Conservation (phyloP, 2,797 vertebrate genomes). For the Merluccius polli region DNA sequence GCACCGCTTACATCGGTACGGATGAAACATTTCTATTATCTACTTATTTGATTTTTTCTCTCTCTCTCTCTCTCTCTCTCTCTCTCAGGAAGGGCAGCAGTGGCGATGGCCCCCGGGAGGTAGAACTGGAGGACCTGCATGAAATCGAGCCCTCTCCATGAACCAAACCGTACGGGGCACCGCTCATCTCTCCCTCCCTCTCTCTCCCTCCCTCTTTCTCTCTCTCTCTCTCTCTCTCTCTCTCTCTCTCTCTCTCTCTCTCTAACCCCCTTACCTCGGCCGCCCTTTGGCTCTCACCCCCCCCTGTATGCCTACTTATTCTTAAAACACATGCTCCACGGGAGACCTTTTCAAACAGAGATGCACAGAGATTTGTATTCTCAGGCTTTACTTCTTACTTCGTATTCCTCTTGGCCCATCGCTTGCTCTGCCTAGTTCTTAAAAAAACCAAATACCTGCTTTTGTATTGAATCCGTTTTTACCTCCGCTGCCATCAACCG, state of each 20-base stretch:
- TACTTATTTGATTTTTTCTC: background rate
- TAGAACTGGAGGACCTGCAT: conserved; percentile 85
- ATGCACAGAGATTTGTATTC: background rate
- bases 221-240: no score
- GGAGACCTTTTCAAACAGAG: background rate
- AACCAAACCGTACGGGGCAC: background rate
- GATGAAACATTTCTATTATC: no score
- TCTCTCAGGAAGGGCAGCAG: conserved; percentile 82
- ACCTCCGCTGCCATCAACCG: background rate
- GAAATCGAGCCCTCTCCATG: conserved; percentile 83
- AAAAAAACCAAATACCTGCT: background rate
- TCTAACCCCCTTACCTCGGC: conserved; percentile 13
- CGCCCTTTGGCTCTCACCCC: no score
- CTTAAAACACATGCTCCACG: background rate
- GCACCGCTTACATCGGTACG: background rate
- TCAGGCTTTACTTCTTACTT: background rate
- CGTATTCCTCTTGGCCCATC: background rate
- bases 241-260: background rate
- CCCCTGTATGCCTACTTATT: no score
- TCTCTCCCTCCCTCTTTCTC: no score
- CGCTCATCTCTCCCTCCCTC: background rate
- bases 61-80: conserved; percentile 1
- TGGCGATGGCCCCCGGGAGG: conserved; percentile 81
- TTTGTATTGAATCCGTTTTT: background rate
- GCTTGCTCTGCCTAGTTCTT: background rate